Percentiles rank a stretch among this genome's conserved stretches.
These are phyloP conservation scores for Rhamnusium bicolor DNA, from an alignment of 2,888 invertebrate species.

Conservation along the genomic window DNA sequence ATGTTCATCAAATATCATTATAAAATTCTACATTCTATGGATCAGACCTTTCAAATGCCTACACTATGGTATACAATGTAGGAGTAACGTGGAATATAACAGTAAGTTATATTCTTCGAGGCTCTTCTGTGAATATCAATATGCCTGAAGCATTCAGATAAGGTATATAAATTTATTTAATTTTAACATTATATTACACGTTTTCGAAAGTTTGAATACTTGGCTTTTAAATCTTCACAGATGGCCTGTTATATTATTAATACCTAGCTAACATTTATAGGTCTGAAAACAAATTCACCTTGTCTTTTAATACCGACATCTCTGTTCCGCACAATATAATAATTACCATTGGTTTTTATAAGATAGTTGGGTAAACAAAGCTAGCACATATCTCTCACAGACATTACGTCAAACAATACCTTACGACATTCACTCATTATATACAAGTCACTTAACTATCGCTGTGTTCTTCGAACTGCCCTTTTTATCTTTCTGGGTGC, in stretches of 20 bases:
- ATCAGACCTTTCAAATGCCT: constrained; percentile 68
- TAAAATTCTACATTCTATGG: constrained; percentile 68
- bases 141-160: constrained; percentile 15
- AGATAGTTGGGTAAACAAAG: constrained; percentile 35
- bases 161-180: constrained; percentile 27
- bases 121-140: constrained; percentile 41
- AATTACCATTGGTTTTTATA: constrained; percentile 37
- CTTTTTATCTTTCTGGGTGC: constrained; percentile 70
- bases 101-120: constrained; percentile 9
- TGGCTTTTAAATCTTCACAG: constrained; percentile 56
- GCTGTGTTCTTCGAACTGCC: constrained; percentile 70
- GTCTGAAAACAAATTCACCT: constrained; percentile 57
- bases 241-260: constrained; percentile 52
- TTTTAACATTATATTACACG: constrained; percentile 60
- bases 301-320: constrained; percentile 37
- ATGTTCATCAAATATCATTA: constrained; percentile 45
- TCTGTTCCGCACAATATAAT: constrained; percentile 37
- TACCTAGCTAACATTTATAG: constrained; percentile 59
- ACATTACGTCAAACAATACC: constrained; percentile 40
- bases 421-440: constrained; percentile 36
- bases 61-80: constrained; percentile 64
- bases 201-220: constrained; percentile 42
- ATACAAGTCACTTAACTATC: constrained; percentile 59
- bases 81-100: constrained; percentile 41
- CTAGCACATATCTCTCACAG: constrained; percentile 41